Evolutionary conservation across 2,797 vertebrate species (phyloP).

Genomic region (Coregonus sp.): DNA sequence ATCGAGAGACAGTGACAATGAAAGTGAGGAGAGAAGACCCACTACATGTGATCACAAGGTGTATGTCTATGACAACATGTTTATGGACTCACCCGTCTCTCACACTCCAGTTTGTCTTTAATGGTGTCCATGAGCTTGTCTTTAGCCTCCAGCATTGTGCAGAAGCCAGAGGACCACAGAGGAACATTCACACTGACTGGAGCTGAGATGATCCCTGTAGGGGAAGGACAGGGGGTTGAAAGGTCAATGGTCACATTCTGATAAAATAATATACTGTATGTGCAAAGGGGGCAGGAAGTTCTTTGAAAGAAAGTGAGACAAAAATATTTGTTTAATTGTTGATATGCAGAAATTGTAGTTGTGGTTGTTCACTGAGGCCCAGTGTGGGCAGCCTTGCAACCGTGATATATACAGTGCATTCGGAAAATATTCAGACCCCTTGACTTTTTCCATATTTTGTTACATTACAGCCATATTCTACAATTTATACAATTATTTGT

Average conservation of each 20-base stretch:
- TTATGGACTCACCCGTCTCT: constrained; percentile 56
- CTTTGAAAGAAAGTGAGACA: background rate
- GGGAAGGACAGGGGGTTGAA: background rate
- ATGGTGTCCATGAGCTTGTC: constrained; percentile 70
- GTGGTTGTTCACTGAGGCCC: background rate
- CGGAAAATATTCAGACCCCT: too few species aligned
- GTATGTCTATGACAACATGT: background rate
- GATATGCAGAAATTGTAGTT: background rate
- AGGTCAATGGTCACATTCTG: background rate
- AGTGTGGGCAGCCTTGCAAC: background rate
- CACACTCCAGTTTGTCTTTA: constrained; percentile 66
- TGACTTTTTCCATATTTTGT: too few species aligned
- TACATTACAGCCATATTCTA: too few species aligned
- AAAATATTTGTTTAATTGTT: background rate
- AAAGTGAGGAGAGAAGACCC: background rate
- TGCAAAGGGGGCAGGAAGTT: background rate
- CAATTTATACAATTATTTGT: too few species aligned
- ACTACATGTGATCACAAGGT: too few species aligned
- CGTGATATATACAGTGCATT: too few species aligned
- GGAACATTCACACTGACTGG: constrained; percentile 68
- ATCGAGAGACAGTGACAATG: background rate
- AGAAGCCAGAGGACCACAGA: constrained; percentile 68
- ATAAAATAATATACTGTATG: background rate
- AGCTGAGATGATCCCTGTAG: constrained; percentile 70
- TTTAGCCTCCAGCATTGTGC: constrained; percentile 63